A percentile compares a stretch with the other conserved stretches of the same genome.
Evolutionary conservation across 2,113 vertebrate species (phyloP).

Genomic region (Silurus meridionalis): DNA sequence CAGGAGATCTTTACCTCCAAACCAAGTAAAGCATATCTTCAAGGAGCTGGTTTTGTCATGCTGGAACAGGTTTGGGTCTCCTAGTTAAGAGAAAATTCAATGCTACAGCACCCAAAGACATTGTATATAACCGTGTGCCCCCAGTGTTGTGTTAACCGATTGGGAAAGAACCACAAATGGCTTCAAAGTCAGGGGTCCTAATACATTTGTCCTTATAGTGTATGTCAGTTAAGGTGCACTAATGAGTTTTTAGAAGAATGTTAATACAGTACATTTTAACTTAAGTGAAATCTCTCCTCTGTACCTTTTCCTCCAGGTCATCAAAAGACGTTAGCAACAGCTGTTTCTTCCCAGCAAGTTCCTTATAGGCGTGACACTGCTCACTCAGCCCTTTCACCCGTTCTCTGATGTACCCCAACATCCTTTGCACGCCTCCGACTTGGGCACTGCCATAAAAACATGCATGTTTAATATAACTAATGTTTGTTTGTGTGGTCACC

Average conservation of each 20-base stretch:
- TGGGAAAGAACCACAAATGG: too few relatives aligned
- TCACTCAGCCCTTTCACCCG: slow-evolving; percentile 65
- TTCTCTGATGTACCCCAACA: slow-evolving; percentile 73
- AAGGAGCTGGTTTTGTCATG: too few relatives aligned
- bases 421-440: slow-evolving; percentile 70
- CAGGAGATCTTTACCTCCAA: too few relatives aligned
- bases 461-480: background rate
- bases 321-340: slow-evolving; percentile 71
- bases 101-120: too few relatives aligned
- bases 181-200: too few relatives aligned
- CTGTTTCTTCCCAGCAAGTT: slow-evolving; percentile 69
- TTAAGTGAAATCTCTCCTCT: background rate
- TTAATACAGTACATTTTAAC: background rate
- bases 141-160: too few relatives aligned
- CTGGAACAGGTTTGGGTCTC: too few relatives aligned
- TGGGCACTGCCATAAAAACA: slow-evolving; percentile 61
- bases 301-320: slow-evolving; percentile 77
- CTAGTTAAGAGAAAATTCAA: too few relatives aligned
- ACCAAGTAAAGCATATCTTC: too few relatives aligned
- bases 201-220: background rate
- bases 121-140: too few relatives aligned
- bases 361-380: slow-evolving; percentile 66
- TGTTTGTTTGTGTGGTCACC: background rate
- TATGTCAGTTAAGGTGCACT: too few relatives aligned
- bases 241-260: background rate